Percentiles rank a stretch among this genome's conserved stretches.
Evolutionary conservation across 2,888 invertebrate genomes (phyloP).

Genomic region (Falcaria lacertinaria): DNA sequence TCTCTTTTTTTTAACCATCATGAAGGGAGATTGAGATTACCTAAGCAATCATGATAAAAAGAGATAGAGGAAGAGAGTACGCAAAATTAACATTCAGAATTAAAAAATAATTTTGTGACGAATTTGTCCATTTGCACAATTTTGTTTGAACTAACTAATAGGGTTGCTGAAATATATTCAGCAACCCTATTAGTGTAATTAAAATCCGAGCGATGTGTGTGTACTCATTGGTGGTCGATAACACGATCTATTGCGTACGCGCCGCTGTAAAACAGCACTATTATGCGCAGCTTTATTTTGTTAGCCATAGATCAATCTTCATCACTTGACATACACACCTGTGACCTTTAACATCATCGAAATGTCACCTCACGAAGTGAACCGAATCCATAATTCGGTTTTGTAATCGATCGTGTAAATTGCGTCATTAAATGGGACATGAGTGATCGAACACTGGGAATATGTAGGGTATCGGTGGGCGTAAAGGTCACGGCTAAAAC

Average conservation of each 20-base stretch:
- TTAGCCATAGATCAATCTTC: conserved; percentile 27
- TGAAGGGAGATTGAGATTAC: too few species aligned
- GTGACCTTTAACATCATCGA: conserved; percentile 44
- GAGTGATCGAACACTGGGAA: not conserved
- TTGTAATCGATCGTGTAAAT: conserved; percentile 25
- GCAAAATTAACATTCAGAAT: too few species aligned
- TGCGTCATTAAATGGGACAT: conserved; percentile 2
- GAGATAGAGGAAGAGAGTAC: too few species aligned
- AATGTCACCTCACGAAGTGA: conserved; percentile 39
- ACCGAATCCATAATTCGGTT: conserved; percentile 39
- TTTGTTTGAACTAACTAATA: too few species aligned
- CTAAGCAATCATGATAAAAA: too few species aligned
- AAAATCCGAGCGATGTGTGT: conserved; percentile 30
- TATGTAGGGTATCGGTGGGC: not conserved
- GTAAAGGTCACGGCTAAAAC: conserved; percentile 1
- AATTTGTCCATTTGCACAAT: too few species aligned
- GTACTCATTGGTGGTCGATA: conserved; percentile 22
- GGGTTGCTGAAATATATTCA: too few species aligned
- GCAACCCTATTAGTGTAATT: too few species aligned
- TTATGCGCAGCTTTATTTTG: conserved; percentile 16
- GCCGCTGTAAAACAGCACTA: conserved; percentile 3
- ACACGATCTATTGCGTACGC: conserved; percentile 1
- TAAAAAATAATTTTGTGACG: too few species aligned
- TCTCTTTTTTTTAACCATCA: too few species aligned
- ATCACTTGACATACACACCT: conserved; percentile 15